These are phyloP conservation scores for Sweltsa coloradensis DNA, from an alignment of 1,140 invertebrate species.

Conservation along the genomic window DNA sequence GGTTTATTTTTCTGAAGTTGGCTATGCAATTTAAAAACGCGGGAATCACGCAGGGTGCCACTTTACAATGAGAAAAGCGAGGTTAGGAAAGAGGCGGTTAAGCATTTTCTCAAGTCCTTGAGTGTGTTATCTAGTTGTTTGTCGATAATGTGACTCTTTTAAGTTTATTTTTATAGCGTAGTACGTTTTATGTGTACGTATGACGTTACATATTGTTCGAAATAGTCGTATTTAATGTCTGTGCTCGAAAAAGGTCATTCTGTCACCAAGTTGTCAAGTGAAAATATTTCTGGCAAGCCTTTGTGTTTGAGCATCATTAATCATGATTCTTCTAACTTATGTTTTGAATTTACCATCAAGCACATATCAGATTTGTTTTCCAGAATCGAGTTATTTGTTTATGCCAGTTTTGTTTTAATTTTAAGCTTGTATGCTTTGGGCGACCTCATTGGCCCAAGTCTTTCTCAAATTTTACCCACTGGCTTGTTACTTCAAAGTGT, in stretches of 20 bases:
- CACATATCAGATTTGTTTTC: neutral
- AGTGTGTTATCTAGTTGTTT: neutral
- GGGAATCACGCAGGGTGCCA: no score
- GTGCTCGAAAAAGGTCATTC: neutral
- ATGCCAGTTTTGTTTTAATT: neutral
- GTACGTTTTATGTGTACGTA: neutral
- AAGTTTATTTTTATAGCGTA: neutral
- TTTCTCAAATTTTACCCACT: neutral
- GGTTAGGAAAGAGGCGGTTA: no score
- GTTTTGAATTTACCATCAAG: conserved; percentile 4
- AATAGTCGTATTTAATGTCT: neutral
- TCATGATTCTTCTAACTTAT: neutral
- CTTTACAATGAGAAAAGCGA: no score
- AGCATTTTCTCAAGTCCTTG: no score
- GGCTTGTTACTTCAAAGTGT: neutral
- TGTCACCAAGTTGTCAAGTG: neutral
- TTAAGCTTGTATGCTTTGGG: neutral
- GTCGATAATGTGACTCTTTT: neutral
- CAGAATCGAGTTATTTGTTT: neutral
- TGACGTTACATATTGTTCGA: neutral
- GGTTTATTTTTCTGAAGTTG: no score
- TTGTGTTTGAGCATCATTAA: neutral
- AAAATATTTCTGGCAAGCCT: neutral
- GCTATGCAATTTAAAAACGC: no score
- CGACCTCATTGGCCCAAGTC: neutral